phyloP scores from a whole-genome alignment of 2,797 vertebrate genomes.

The Synanceia verrucosa region DNA sequence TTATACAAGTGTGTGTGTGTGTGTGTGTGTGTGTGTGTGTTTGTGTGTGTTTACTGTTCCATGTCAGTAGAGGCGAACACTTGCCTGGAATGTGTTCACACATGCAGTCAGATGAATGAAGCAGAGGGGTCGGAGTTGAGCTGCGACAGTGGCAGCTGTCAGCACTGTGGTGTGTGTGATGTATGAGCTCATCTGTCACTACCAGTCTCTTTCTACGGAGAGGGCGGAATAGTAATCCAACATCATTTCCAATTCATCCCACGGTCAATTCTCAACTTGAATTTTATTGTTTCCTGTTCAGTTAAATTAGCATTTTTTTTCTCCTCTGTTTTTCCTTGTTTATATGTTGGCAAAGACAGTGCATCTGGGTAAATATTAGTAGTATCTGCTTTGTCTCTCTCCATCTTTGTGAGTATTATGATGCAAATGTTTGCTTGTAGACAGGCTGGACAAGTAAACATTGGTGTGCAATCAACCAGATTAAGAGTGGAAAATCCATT shows the following conservation, averaged over 20 bases:
- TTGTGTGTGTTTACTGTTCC: slow-evolving; percentile 35
- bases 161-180: slow-evolving; percentile 72
- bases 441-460: slow-evolving; percentile 49
- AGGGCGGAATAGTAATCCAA: slow-evolving; percentile 55
- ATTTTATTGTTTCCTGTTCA: slow-evolving; percentile 28
- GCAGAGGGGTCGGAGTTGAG: slow-evolving; percentile 66
- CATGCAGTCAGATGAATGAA: slow-evolving; percentile 72
- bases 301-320: slow-evolving; percentile 34
- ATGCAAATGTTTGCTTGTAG: slow-evolving; percentile 49
- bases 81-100: slow-evolving; percentile 56
- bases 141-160: slow-evolving; percentile 77
- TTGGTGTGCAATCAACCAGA: slow-evolving; percentile 36
- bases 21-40: slow-evolving; percentile 6
- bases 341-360: slow-evolving; percentile 40
- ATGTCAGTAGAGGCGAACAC: slow-evolving; percentile 28
- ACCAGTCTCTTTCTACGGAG: slow-evolving; percentile 35
- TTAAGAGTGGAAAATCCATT: slow-evolving; percentile 45
- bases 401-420: slow-evolving; percentile 22
- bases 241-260: slow-evolving; percentile 49
- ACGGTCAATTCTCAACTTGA: slow-evolving; percentile 40
- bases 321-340: slow-evolving; percentile 13
- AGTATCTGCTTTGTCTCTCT: slow-evolving; percentile 18
- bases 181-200: slow-evolving; percentile 75
- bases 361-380: slow-evolving; percentile 32
- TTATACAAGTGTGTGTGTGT: slow-evolving; percentile 7